Evolutionary conservation across 2,113 vertebrate genomes (phyloP).

Genomic region (Catagonus wagneri): DNA sequence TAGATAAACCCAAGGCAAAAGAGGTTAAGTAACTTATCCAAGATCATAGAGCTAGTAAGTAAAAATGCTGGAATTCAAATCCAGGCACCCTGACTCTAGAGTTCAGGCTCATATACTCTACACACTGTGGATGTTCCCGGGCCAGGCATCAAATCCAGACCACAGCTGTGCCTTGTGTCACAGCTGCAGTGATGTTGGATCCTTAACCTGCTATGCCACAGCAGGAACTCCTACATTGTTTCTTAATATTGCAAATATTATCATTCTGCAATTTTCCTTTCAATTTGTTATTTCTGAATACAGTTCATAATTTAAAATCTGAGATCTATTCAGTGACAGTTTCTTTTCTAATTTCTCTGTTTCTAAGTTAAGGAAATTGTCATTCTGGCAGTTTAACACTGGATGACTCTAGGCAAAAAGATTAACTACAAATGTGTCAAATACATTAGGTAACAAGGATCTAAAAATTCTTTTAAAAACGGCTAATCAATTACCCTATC

Average conservation of each 20-base stretch:
- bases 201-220: too few species aligned
- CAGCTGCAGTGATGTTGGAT: too few species aligned
- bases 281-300: constrained; percentile 48
- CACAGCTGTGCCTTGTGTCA: too few species aligned
- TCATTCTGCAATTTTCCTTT: constrained; percentile 22
- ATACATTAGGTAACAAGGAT: background rate
- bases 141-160: too few species aligned
- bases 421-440: constrained; percentile 9
- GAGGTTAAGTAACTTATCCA: background rate
- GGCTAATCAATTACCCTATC: background rate
- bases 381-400: constrained; percentile 36
- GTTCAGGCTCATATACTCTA: background rate
- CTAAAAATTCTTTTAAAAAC: constrained; percentile 32
- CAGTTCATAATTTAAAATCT: constrained; percentile 31
- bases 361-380: constrained; percentile 16
- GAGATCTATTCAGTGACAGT: constrained; percentile 20
- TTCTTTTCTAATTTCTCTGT: constrained; percentile 50
- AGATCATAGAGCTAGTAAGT: background rate
- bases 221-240: background rate
- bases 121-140: too few species aligned
- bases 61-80: constrained; percentile 30
- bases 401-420: background rate
- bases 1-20: background rate
- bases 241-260: constrained; percentile 4
- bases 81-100: background rate